Percentiles rank a stretch among this genome's conserved stretches.
Evolutionary conservation across 2,797 vertebrate species (phyloP).

Genomic region (Epinephelus coioides): DNA sequence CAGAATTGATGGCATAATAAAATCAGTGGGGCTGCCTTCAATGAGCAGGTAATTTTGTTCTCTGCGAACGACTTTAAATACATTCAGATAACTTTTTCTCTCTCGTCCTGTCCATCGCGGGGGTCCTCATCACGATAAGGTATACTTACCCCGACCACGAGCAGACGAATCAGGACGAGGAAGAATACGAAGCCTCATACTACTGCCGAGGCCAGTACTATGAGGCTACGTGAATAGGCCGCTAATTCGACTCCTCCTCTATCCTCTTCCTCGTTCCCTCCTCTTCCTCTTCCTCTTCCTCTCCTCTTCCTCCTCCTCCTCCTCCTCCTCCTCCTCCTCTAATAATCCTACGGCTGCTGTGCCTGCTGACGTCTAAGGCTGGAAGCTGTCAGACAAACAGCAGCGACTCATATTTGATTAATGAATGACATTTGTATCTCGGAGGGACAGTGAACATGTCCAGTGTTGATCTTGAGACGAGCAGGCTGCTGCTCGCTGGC

Average conservation of each 20-base stretch:
- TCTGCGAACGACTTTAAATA: slow-evolving; percentile 4
- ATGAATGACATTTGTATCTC: not conserved
- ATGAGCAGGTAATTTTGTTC: slow-evolving; percentile 17
- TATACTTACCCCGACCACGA: too few species aligned
- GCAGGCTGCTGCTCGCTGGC: not conserved
- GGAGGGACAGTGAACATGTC: not conserved
- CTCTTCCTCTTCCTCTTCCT: not conserved
- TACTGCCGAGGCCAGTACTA: too few species aligned
- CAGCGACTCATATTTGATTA: not conserved
- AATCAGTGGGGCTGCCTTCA: slow-evolving; percentile 36
- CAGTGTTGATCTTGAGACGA: not conserved
- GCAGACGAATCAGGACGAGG: too few species aligned
- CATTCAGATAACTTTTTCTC: not conserved
- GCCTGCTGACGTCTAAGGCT: not conserved
- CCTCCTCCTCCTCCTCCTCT: not conserved
- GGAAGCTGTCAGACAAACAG: not conserved
- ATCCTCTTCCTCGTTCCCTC: not conserved
- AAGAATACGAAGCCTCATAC: too few species aligned
- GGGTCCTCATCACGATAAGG: too few species aligned
- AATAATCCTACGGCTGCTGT: not conserved
- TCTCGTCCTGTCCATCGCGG: not conserved
- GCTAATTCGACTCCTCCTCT: too few species aligned
- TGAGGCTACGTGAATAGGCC: too few species aligned
- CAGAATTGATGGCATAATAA: slow-evolving; percentile 60
- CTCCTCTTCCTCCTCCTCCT: not conserved